phyloP scores from a whole-genome alignment of 2,113 vertebrate genomes.

The Mobula hypostoma region DNA sequence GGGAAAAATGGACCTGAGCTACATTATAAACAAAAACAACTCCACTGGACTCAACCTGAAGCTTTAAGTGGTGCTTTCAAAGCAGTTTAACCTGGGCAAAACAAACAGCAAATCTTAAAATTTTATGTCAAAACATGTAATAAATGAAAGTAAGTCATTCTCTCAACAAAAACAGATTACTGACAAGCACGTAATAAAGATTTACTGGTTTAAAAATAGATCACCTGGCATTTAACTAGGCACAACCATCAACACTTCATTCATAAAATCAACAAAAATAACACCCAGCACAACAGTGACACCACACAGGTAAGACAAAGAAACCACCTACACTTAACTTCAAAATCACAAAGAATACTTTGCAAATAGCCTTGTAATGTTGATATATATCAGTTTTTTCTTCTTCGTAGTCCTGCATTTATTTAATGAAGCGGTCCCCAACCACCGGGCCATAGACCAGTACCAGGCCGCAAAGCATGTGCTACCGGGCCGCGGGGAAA shows the following conservation, averaged over 20 bases:
- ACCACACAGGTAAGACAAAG: not conserved
- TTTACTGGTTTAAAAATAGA: not conserved
- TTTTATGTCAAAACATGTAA: not conserved
- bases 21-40: not conserved
- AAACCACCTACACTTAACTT: not conserved
- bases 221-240: not conserved
- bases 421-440: not conserved
- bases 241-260: not conserved
- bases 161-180: not conserved
- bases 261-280: not conserved
- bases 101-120: not conserved
- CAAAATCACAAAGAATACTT: slow-evolving; percentile 15
- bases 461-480: too few species aligned
- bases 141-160: not conserved
- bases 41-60: not conserved
- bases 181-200: not conserved
- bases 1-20: not conserved
- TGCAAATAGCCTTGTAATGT: not conserved
- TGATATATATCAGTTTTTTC: not conserved
- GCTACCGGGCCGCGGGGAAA: too few species aligned
- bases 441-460: too few species aligned
- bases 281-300: not conserved
- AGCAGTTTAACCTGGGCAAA: not conserved
- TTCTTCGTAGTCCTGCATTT: not conserved
- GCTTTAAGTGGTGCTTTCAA: not conserved